phyloP scores from a whole-genome alignment of 2,113 vertebrate species.

The Azemiops feae region DNA sequence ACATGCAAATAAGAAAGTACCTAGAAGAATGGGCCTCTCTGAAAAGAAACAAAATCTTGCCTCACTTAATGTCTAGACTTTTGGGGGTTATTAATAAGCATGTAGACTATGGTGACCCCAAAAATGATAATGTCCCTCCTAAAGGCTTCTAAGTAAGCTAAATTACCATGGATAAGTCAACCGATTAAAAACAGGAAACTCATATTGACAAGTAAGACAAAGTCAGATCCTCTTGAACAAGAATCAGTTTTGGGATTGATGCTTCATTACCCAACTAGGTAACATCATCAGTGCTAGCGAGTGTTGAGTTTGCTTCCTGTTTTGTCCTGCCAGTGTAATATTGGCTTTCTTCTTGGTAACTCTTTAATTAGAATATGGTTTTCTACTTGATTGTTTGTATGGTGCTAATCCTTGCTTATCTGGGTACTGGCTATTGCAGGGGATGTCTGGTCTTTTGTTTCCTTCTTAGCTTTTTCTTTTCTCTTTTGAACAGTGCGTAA shows the following conservation, averaged over 20 bases:
- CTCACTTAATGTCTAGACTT: neutral
- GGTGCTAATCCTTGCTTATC: neutral
- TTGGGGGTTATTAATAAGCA: neutral
- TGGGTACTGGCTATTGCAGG: neutral
- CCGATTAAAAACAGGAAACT: neutral
- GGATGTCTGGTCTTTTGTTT: neutral
- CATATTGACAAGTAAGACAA: neutral
- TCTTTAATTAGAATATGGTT: neutral
- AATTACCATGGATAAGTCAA: neutral
- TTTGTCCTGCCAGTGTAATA: neutral
- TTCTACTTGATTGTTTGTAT: neutral
- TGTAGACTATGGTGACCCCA: neutral
- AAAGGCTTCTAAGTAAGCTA: neutral
- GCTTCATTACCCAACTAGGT: neutral
- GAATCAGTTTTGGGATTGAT: neutral
- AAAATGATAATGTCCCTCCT: neutral
- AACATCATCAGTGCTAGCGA: neutral
- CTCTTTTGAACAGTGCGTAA: neutral
- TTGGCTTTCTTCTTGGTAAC: neutral
- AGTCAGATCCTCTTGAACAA: neutral
- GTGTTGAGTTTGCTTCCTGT: neutral
- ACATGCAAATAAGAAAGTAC: neutral
- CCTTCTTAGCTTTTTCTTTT: neutral
- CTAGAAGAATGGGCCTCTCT: neutral
- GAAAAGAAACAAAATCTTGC: neutral